Evolutionary conservation across 2,797 vertebrate genomes (phyloP).

Genomic region (Acanthopagrus latus): DNA sequence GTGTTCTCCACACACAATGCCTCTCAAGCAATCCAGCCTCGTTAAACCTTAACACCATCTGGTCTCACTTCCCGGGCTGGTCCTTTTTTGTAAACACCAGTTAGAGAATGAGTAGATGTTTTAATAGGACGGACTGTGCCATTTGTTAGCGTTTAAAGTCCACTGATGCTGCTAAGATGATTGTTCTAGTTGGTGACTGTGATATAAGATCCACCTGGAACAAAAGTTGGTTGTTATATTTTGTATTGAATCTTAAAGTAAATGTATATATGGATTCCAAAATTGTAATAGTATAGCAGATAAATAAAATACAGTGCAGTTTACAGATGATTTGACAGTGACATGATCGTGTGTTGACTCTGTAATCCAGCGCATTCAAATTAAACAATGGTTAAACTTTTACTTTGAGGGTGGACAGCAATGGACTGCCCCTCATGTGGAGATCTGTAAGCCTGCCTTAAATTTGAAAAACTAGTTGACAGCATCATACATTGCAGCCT

Average conservation of each 20-base stretch:
- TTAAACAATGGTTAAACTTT: conserved; percentile 6
- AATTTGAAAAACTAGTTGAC: background rate
- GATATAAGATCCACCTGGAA: conserved; percentile 39
- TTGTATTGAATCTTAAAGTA: conserved; percentile 43
- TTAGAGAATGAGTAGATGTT: conserved; percentile 50
- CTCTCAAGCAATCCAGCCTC: conserved; percentile 68
- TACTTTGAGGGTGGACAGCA: background rate
- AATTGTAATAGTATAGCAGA: conserved; percentile 52
- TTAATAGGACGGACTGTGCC: conserved; percentile 41
- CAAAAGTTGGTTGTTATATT: conserved; percentile 37
- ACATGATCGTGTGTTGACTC: conserved; percentile 23
- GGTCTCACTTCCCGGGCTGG: conserved; percentile 48
- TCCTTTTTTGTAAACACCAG: conserved; percentile 45
- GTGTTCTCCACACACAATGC: conserved; percentile 61
- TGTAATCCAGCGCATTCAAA: conserved; percentile 16
- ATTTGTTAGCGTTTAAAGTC: conserved; percentile 56
- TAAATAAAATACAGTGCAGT: conserved; percentile 33
- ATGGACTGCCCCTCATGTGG: background rate
- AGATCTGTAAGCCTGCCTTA: conserved; percentile 13
- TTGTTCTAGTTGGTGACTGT: conserved; percentile 46
- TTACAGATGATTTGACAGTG: conserved; percentile 31
- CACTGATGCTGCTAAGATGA: conserved; percentile 76
- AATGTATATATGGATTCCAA: conserved; percentile 39
- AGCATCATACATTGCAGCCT: background rate
- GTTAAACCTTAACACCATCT: conserved; percentile 40